Base-by-base conservation (phyloP, 2,888 invertebrate species). In the Arrhopalites spinosus region DNA sequence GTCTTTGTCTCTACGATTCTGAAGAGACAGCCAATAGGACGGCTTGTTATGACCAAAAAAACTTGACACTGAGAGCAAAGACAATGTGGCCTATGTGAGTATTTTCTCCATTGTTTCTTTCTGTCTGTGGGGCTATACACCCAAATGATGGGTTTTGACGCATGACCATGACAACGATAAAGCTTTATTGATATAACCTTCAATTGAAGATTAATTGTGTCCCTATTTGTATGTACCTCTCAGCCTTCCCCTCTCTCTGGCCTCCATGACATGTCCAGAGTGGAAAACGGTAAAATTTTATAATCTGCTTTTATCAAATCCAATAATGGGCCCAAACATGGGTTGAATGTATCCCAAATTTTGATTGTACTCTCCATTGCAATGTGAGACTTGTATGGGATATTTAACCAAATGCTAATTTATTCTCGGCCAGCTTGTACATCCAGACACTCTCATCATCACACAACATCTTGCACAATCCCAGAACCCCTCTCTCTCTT, bases 401-500 rank as follows among this genome's bases (percentile, higher is more conserved):
- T 15, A 30, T 67, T 67, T 67, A 67, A 67, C 43, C 66, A 67
- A 11, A 67, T 67, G 66, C 36, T 67, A 67, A 67, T 67, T 67
- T 67, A 67, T 67, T 67, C 66, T 11, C 20, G 56, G 15, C 20
- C 23, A 56, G 36, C 3, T 11, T 36, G 36, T 36, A 36, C n/a
- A n/a, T 3, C 5, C 23, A 56, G 23, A 56, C 23, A 8, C 23
- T 56, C 56, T 5, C 56, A 56, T 56, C 23, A 56, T 2, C n/a
- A 56, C 20, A 23, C 56, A 56, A 56, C 56, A 23, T 56, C 56
- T 23, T 56, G 36, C 36, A 17, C 23, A 17, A 2, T 8, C 23
- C 3, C 53, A 53, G 5, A 53, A 23, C 15, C 61, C 5, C 20
- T 23, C 23, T 5, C 23, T 61, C 61, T 27, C 27, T 25, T 27